These are phyloP conservation scores for Meiosimyza decipiens DNA, from an alignment of 2,888 invertebrate species.

Conservation along the genomic window DNA sequence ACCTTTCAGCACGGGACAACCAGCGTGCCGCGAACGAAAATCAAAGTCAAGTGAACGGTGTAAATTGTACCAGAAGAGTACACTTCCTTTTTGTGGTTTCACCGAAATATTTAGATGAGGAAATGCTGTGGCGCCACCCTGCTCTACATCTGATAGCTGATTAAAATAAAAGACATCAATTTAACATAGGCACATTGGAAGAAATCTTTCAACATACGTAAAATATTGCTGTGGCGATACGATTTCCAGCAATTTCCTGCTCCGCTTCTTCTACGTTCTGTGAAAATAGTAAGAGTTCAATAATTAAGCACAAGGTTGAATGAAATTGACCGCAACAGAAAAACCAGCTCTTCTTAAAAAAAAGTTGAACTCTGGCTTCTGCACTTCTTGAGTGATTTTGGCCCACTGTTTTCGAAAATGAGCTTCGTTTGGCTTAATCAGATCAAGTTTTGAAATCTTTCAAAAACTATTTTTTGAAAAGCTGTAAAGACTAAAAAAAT, in stretches of 20 bases:
- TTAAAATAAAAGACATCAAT: not conserved
- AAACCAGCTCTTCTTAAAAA: no score
- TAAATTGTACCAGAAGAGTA: conserved; percentile 95
- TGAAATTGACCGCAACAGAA: not conserved
- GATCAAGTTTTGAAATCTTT: no score
- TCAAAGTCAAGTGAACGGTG: conserved; percentile 93
- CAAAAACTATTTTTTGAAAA: no score
- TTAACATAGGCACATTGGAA: not conserved
- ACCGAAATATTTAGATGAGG: conserved; percentile 86
- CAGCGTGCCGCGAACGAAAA: conserved; percentile 90
- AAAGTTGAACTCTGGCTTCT: no score
- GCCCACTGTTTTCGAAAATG: no score
- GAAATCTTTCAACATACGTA: conserved; percentile 73
- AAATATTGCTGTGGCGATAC: conserved; percentile 95
- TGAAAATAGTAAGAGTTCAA: no score
- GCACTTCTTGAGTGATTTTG: no score
- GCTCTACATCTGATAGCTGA: conserved; percentile 95
- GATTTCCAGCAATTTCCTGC: conserved; percentile 79
- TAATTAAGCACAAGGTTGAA: not conserved
- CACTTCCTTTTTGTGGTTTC: conserved; percentile 89
- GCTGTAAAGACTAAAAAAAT: no score
- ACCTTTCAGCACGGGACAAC: conserved; percentile 95
- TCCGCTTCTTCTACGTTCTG: conserved; percentile 4
- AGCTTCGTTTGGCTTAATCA: no score
- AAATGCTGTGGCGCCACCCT: conserved; percentile 98